A percentile compares a stretch with the other conserved stretches of the same genome.
phyloP scores from a whole-genome alignment of 2,113 vertebrate genomes.

The Isichthys henryi region DNA sequence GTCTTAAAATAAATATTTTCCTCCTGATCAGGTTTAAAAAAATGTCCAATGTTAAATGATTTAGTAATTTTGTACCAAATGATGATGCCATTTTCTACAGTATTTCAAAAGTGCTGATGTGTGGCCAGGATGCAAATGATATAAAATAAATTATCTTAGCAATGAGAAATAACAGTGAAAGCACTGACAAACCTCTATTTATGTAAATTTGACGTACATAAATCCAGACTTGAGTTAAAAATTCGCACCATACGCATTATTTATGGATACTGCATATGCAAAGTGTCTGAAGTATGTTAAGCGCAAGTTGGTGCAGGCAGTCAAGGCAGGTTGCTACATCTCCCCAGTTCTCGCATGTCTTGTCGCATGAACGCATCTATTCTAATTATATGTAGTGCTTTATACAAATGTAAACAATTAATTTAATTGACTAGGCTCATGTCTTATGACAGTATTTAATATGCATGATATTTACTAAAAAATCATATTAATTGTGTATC shows the following conservation, averaged over 20 bases:
- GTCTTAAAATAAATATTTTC: neutral
- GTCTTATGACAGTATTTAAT: neutral
- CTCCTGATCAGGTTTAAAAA: neutral
- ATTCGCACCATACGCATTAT: neutral
- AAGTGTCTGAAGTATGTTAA: neutral
- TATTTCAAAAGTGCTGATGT: neutral
- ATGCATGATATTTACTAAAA: neutral
- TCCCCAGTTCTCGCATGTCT: neutral
- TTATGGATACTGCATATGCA: neutral
- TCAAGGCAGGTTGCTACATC: neutral
- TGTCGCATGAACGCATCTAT: neutral
- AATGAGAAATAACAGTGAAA: neutral
- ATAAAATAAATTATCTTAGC: neutral
- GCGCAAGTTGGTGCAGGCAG: neutral
- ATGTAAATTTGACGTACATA: neutral
- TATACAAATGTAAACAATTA: neutral
- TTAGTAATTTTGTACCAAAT: neutral
- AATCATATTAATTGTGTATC: neutral
- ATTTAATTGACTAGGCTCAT: neutral
- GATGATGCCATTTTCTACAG: neutral
- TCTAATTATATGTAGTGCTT: neutral
- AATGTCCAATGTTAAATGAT: neutral
- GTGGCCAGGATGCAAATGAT: neutral
- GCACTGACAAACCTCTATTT: neutral
- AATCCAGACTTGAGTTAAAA: neutral